phyloP scores from a whole-genome alignment of 2,113 vertebrate species.

The Rhinoptilus africanus region DNA sequence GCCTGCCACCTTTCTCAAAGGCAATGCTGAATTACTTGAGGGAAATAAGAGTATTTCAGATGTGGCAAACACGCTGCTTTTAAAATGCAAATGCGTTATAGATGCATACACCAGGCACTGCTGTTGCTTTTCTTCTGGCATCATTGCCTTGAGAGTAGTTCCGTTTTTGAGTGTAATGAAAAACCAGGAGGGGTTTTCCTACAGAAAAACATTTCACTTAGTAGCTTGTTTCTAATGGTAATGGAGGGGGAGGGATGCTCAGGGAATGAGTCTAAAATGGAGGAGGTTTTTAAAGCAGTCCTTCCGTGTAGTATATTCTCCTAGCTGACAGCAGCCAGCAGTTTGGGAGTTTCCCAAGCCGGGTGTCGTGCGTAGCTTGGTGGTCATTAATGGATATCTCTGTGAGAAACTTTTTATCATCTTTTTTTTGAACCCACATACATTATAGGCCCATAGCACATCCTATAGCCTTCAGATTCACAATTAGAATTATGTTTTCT shows the following conservation, averaged over 20 bases:
- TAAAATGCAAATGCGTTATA: slow-evolving; percentile 29
- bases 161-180: neutral
- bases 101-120: neutral
- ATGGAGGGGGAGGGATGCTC: neutral
- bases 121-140: slow-evolving; percentile 18
- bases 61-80: neutral
- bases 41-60: neutral
- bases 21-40: neutral
- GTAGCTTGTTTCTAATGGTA: neutral
- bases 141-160: neutral
- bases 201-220: neutral
- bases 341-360: neutral
- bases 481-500: neutral
- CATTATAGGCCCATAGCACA: neutral
- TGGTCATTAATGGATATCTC: neutral
- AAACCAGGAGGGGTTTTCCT: neutral
- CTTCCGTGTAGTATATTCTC: neutral
- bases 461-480: neutral
- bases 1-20: neutral
- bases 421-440: neutral
- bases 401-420: neutral
- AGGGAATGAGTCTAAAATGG: neutral
- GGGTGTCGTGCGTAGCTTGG: accelerated
- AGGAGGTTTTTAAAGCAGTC: neutral
- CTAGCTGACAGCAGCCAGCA: neutral